Evolutionary conservation across 1,140 invertebrate species (phyloP).

Genomic region (Eubasilissa regina): DNA sequence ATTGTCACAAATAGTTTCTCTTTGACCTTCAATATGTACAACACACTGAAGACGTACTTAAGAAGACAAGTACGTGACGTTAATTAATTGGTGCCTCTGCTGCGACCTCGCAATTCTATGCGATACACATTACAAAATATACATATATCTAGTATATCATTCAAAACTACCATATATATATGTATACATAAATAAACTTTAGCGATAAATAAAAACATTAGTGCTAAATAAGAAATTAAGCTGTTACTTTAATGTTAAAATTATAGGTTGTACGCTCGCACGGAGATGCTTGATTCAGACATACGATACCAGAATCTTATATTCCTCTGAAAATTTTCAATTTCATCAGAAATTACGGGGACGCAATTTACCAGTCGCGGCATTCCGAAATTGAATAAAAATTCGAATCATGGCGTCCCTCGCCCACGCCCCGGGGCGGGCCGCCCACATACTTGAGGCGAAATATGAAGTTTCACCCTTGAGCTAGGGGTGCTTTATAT

Average conservation of each 20-base stretch:
- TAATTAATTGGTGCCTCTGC: no score
- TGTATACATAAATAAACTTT: no score
- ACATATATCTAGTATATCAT: no score
- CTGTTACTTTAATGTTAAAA: neutral
- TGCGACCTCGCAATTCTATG: no score
- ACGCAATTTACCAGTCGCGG: conserved; percentile 33
- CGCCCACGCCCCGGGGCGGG: conserved; percentile 1
- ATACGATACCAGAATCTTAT: conserved; percentile 15
- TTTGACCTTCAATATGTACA: no score
- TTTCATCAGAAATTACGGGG: conserved; percentile 11
- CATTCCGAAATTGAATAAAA: conserved; percentile 42
- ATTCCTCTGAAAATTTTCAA: conserved; percentile 22
- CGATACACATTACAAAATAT: no score
- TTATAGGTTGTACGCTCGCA: conserved; percentile 6
- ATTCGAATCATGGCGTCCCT: conserved; percentile 39
- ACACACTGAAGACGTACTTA: no score
- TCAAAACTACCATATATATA: no score
- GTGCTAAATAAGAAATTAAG: no score
- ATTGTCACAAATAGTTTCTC: no score
- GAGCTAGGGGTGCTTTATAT: neutral
- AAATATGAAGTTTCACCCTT: conserved; percentile 7
- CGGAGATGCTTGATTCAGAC: neutral
- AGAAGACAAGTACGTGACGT: no score
- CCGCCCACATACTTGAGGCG: neutral
- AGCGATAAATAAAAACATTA: no score